A percentile compares a stretch with the other conserved stretches of the same genome.
Conservation (phyloP, 2,888 invertebrate species). For the Xanthia icteritia region DNA sequence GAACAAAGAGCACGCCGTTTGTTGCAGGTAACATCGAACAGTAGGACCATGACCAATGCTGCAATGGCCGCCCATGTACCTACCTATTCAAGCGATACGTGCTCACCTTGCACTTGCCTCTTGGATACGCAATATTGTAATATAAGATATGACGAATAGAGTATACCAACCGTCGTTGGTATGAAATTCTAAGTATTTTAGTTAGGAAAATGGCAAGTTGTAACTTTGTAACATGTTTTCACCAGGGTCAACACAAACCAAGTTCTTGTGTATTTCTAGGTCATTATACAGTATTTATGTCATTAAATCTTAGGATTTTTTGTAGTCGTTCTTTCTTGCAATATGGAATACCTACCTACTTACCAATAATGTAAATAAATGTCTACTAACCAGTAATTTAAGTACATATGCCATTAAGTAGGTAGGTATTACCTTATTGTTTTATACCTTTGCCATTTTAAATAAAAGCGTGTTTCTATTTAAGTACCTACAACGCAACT, state of each 20-base stretch:
- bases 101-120: slow-evolving; percentile 33
- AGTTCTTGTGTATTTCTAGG: background rate
- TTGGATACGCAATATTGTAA: slow-evolving; percentile 33
- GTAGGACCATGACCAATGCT: slow-evolving; percentile 34
- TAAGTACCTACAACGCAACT: slow-evolving; percentile 7
- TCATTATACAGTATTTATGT: background rate
- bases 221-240: slow-evolving; percentile 6
- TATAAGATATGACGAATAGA: slow-evolving; percentile 28
- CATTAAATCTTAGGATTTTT: background rate
- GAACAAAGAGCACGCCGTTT: slow-evolving; percentile 11
- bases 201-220: slow-evolving; percentile 18
- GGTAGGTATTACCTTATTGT: background rate
- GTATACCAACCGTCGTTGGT: background rate
- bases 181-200: slow-evolving; percentile 17
- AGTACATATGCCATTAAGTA: background rate
- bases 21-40: slow-evolving; percentile 29
- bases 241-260: background rate
- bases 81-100: slow-evolving; percentile 20
- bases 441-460: slow-evolving; percentile 11
- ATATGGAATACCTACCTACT: too few relatives aligned
- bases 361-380: too few relatives aligned
- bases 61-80: slow-evolving; percentile 17
- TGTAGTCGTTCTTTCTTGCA: background rate
- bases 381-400: background rate
- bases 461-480: slow-evolving; percentile 28